Base-by-base conservation (phyloP, 2,113 vertebrate species). In the Petaurus breviceps region DNA sequence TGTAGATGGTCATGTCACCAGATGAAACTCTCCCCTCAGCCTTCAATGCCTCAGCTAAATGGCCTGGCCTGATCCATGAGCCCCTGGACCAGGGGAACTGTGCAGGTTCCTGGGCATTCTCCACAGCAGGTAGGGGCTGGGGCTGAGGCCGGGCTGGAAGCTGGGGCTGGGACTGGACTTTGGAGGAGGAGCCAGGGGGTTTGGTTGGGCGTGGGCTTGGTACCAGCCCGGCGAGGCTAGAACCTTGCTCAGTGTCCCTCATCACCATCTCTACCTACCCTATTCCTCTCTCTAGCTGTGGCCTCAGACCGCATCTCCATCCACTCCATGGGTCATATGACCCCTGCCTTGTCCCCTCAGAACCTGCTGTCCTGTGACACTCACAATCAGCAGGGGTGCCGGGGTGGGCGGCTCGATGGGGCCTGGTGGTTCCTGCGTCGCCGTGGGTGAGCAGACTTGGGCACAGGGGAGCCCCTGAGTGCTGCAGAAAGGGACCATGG, bases 251-350 rank as follows among this genome's bases (percentile, higher is more conserved):
- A 31, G 57, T 3, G 11, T 53, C 47, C 28, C 31, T 43, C 91
- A 94, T 97, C 24, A 97, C 3, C 0, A 23, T n/a, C 25, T 14
- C 43, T 92, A 28, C 52, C 51, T 93, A 51, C 14, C 52, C 22
- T 11, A 22, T 46, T 14, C 4, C 84, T 50, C 5, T 8, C 52
- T 51, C 53, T 49, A 99, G 99, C 99, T 1, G 99, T 99, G 91
- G 99, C 99, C 25, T 99, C 99, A 0, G 99, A 99, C 97, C 98
- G 99, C 23, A 99, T 99, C 98, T 99, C 99, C 91, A 99, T 99
- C 98, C 99, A 99, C 96, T 99, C 99, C n/a, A 99, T 99, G 99
- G 99, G 99, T 52, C 99, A 99, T 98, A 99, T 99, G 99, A 99
- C 99, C 0, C 99, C 99, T 0, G 98, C 99, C 95, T 98, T 99